Evolutionary conservation across 2,888 invertebrate genomes (phyloP).

Genomic region (Torymus auratus): DNA sequence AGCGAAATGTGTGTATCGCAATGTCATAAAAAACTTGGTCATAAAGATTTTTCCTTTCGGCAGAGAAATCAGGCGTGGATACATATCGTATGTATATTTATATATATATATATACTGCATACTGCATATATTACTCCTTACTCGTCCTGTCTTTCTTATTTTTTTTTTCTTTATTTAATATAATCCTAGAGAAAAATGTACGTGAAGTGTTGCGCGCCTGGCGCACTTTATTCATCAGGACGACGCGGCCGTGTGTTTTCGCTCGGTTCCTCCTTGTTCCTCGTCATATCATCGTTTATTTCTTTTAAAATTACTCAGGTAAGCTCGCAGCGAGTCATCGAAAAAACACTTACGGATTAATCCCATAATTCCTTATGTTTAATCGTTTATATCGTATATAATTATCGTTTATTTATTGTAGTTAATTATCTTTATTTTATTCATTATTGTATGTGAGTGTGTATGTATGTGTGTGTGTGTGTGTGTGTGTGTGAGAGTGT

Average conservation of each 20-base stretch:
- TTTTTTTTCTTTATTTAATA: neutral
- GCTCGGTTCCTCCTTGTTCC: no score
- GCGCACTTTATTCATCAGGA: neutral
- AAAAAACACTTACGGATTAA: conserved; percentile 45
- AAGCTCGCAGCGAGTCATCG: conserved; percentile 46
- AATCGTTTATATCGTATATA: neutral
- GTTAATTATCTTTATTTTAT: neutral
- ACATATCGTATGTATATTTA: neutral
- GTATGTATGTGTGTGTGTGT: no score
- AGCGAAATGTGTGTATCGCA: conserved; percentile 17
- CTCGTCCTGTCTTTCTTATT: neutral
- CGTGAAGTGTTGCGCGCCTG: conserved; percentile 9
- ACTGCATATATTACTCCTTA: no score
- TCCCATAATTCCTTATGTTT: conserved; percentile 31
- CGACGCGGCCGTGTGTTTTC: neutral
- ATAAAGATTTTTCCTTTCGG: conserved; percentile 15
- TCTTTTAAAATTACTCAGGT: conserved; percentile 19
- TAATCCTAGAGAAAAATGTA: neutral
- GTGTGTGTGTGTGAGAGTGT: no score
- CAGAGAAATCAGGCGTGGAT: conserved; percentile 22
- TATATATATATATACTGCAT: neutral
- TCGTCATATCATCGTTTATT: neutral
- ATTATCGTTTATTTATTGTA: conserved; percentile 18
- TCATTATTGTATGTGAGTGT: no score
- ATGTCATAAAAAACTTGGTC: conserved; percentile 45